Base-by-base conservation (phyloP, 2,888 invertebrate species). In the Syrista parreyssii region DNA sequence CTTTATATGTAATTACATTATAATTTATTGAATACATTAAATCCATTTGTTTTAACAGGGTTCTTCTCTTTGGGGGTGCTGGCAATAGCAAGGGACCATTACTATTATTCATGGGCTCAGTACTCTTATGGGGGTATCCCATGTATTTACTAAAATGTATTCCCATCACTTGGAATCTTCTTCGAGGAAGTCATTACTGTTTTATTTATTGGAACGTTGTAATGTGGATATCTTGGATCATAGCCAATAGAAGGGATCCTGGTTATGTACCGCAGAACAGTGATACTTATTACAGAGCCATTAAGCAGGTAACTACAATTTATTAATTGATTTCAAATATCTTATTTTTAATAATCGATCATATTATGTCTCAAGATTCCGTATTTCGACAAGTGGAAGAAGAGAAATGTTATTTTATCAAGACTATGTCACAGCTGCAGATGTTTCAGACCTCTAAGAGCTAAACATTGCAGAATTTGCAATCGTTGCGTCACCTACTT, bases 181-280 rank as follows among this genome's bases (percentile, higher is more conserved):
- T 98, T 69, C 94, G 97, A 1, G 95, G 96, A 0, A 97, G 96
- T 0, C 98, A 98, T 90, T 97, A 98, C 87, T 95, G 97, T 88
- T 98, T 98, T 91, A 95, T 98, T 82, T 96, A 97, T 88, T 96
- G 97, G 96, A 98, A 98, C 91, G 93, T 95, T 9, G 94, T 97
- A 12, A 98, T 98, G 98, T 98, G 98, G 98, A 92, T 98, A 12
- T 97, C 97, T 86, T 97, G 98, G 96, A 94, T 97, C 78, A 95
- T 97, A 74, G 97, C 98, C 6, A 98, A 97, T 88, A 94, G 97
- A 31, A 94, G 96, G 76, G 97, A 98, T 92, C 98, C 98, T 0
- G 98, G 98, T 30, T 98, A 97, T 88, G 95, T 98, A 79, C 96
- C 97, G 0, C 94, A 96, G 87, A 97, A 98, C 90, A 96, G 97